Evolutionary conservation across 2,797 vertebrate species (phyloP).

Genomic region (Avahi laniger): DNA sequence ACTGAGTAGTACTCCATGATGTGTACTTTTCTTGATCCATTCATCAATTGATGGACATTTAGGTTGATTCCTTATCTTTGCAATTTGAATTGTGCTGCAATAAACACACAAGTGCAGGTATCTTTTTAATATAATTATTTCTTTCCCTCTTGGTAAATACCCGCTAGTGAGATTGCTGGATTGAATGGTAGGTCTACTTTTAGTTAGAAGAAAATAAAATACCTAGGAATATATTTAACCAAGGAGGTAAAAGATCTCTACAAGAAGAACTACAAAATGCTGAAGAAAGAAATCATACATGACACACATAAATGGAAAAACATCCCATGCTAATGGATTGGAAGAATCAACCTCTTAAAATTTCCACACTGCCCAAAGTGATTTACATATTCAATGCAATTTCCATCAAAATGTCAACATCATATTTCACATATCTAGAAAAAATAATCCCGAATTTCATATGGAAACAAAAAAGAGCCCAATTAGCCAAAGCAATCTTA

Average conservation of each 20-base stretch:
- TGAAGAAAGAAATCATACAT: background rate
- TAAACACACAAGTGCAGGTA: too few species aligned
- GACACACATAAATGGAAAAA: background rate
- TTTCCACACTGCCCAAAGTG: background rate
- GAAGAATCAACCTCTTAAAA: background rate
- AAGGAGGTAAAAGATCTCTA: background rate
- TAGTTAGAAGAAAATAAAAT: background rate
- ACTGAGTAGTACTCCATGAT: too few species aligned
- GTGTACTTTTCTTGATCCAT: too few species aligned
- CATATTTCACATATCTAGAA: background rate
- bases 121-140: too few species aligned
- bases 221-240: background rate
- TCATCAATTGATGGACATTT: too few species aligned
- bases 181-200: too few species aligned
- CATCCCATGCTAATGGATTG: background rate
- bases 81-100: too few species aligned
- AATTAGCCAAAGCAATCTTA: background rate
- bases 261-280: background rate
- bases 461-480: background rate
- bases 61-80: too few species aligned
- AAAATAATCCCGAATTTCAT: background rate
- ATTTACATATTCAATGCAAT: background rate
- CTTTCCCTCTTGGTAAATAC: too few species aligned
- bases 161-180: too few species aligned
- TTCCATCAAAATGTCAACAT: background rate